Conservation (phyloP, 2,888 invertebrate genomes). For the Tineola bisselliella region DNA sequence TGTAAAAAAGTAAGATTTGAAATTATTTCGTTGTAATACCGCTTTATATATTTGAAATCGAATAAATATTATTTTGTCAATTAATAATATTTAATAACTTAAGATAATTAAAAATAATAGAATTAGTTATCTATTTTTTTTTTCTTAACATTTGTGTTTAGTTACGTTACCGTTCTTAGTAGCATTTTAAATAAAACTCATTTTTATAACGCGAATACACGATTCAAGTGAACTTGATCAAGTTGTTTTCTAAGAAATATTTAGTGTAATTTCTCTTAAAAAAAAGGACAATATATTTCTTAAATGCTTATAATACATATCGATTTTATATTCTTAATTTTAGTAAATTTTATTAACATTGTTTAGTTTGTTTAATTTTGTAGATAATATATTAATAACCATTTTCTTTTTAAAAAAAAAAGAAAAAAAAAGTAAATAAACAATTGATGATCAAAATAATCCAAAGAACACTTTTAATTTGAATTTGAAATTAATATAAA, state of each 20-base stretch:
- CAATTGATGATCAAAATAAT: no score
- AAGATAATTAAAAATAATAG: background rate
- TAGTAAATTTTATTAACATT: background rate
- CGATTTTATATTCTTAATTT: conserved; percentile 10
- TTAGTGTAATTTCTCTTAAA: conserved; percentile 6
- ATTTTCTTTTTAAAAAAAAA: no score
- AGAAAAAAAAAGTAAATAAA: background rate
- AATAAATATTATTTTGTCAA: background rate
- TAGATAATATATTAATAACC: background rate
- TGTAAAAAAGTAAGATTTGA: conserved; percentile 27
- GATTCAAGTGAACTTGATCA: conserved; percentile 45
- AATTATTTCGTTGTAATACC: conserved; percentile 5
- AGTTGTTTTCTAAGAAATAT: conserved; percentile 30
- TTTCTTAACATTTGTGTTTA: no score
- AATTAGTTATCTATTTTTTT: background rate
- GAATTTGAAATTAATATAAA: background rate
- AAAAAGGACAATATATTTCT: conserved; percentile 26
- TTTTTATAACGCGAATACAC: no score
- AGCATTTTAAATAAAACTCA: no score
- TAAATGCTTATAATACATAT: background rate
- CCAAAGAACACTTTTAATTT: background rate
- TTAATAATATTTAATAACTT: background rate
- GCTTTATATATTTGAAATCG: background rate
- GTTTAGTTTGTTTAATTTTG: background rate
- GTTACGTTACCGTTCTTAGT: no score